Evolutionary conservation across 2,113 vertebrate genomes (phyloP).

Genomic region (Nothocercus nigrocapillus): DNA sequence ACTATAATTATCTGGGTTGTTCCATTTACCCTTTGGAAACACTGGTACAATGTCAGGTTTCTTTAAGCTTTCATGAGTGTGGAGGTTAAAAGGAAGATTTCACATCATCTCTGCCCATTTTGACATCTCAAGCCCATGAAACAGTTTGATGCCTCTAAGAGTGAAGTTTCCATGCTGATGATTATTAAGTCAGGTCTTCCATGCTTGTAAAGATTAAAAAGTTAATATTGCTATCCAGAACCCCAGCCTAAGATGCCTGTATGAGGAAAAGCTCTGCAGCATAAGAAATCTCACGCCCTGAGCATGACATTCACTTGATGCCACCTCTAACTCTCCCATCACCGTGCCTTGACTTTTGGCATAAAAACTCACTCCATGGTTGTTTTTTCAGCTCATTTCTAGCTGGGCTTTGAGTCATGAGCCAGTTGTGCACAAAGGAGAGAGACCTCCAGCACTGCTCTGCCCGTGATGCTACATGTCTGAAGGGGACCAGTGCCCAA

Average conservation of each 20-base stretch:
- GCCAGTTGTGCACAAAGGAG: neutral
- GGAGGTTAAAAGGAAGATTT: neutral
- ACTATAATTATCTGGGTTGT: conserved; percentile 56
- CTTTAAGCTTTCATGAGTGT: neutral
- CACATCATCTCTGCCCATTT: neutral
- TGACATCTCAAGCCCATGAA: neutral
- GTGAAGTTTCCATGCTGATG: neutral
- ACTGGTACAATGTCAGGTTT: neutral
- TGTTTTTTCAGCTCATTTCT: neutral
- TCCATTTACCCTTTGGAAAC: conserved; percentile 50
- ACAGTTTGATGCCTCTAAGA: neutral
- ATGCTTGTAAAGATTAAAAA: neutral
- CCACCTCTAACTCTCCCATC: neutral
- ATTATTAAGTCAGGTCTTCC: neutral
- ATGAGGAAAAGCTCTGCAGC: neutral
- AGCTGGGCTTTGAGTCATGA: neutral
- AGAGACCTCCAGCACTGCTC: neutral
- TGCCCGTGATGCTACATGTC: neutral
- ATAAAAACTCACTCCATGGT: accelerated
- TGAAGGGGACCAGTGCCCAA: neutral
- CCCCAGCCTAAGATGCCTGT: neutral
- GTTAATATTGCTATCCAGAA: neutral
- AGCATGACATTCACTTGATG: neutral
- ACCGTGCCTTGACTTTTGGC: accelerated
- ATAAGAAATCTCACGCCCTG: neutral